Percentiles rank a stretch among this genome's conserved stretches.
Conservation (phyloP, 1,140 invertebrate species). For the Drosophila carrolli region DNA sequence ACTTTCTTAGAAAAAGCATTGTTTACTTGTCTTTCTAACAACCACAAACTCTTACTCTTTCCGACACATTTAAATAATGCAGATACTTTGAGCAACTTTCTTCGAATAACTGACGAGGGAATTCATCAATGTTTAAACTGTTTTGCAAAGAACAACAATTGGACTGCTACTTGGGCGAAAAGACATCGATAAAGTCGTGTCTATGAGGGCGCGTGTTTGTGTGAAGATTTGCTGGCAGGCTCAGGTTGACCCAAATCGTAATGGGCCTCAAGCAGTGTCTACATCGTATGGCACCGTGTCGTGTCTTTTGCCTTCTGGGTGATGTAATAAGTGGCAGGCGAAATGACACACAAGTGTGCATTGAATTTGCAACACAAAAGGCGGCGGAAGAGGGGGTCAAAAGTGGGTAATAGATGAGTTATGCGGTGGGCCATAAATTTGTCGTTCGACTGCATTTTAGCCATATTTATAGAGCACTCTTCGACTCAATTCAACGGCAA, state of each 20-base stretch:
- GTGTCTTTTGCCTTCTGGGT: constrained; percentile 37
- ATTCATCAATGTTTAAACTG: constrained; percentile 33
- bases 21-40: not conserved
- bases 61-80: constrained; percentile 21
- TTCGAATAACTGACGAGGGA: constrained; percentile 24
- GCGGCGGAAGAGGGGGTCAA: not conserved
- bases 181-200: constrained; percentile 35
- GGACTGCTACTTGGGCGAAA: constrained; percentile 22
- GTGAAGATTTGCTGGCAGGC: constrained; percentile 53
- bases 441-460: constrained; percentile 31
- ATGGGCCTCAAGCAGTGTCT: constrained; percentile 48
- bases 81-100: constrained; percentile 6
- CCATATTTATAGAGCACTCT: constrained; percentile 63
- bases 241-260: constrained; percentile 68
- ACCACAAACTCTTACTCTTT: not conserved
- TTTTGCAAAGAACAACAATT: constrained; percentile 38
- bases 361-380: constrained; percentile 56
- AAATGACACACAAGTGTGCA: constrained; percentile 73
- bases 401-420: constrained; percentile 34
- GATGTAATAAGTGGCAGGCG: constrained; percentile 74
- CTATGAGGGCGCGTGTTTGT: constrained; percentile 17
- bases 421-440: constrained; percentile 53
- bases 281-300: constrained; percentile 39
- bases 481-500: constrained; percentile 48
- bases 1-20: not conserved